A percentile compares a stretch with the other conserved stretches of the same genome.
Evolutionary conservation across 2,797 vertebrate genomes (phyloP).

Genomic region (Poecile montanus): DNA sequence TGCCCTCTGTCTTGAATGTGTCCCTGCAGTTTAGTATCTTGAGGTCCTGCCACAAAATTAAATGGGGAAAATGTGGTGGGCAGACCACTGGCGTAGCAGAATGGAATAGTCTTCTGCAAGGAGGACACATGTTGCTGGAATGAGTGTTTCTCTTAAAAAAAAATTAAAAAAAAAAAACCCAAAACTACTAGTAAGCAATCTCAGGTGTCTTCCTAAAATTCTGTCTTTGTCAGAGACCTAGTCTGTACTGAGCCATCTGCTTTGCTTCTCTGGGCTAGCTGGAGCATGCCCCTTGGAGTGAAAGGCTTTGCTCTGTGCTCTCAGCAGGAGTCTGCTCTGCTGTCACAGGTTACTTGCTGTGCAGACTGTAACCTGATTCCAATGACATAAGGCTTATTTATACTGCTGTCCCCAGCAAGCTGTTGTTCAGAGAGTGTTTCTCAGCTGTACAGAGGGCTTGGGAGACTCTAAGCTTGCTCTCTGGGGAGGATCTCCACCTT

Average conservation of each 20-base stretch:
- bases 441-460: neutral
- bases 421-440: neutral
- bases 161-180: neutral
- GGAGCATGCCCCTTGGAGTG: neutral
- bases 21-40: neutral
- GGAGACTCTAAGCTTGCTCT: neutral
- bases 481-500: neutral
- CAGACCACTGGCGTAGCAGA: neutral
- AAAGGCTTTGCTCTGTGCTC: neutral
- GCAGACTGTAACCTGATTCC: constrained; percentile 37
- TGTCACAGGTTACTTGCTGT: neutral
- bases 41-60: neutral
- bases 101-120: neutral
- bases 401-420: neutral
- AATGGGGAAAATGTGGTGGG: neutral
- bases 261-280: neutral
- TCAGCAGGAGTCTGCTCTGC: neutral
- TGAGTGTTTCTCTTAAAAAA: neutral
- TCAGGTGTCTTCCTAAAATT: neutral
- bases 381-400: constrained; percentile 27
- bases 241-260: neutral
- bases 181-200: neutral
- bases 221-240: neutral
- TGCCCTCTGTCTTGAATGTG: neutral
- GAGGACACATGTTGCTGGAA: neutral